These are phyloP conservation scores for Eilema caniola DNA, from an alignment of 2,888 invertebrate genomes.

Conservation along the genomic window DNA sequence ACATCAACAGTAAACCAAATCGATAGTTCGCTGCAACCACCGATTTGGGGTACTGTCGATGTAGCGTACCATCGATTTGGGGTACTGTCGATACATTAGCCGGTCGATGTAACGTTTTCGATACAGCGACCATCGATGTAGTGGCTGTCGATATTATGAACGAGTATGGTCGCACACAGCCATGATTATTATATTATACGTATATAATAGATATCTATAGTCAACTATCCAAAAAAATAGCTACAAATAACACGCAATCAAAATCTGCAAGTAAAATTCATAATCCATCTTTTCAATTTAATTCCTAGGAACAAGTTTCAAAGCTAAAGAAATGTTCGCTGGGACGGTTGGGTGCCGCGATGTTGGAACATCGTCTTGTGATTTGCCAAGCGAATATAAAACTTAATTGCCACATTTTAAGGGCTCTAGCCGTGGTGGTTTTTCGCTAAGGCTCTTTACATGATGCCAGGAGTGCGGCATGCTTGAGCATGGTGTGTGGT, in stretches of 20 bases:
- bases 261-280: slow-evolving; percentile 57
- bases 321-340: slow-evolving; percentile 69
- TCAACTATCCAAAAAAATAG: slow-evolving; percentile 20
- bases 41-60: no score
- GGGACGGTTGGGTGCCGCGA: slow-evolving; percentile 68
- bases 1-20: no score
- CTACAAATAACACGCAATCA: slow-evolving; percentile 42
- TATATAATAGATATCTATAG: background rate
- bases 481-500: slow-evolving; percentile 64
- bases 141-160: no score
- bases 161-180: no score
- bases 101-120: no score
- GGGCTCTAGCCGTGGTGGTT: slow-evolving; percentile 74
- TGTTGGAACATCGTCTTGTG: slow-evolving; percentile 65
- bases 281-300: slow-evolving; percentile 74
- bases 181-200: no score
- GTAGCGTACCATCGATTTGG: no score
- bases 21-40: no score
- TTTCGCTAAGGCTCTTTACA: slow-evolving; percentile 65
- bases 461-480: slow-evolving; percentile 65
- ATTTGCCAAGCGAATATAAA: slow-evolving; percentile 79
- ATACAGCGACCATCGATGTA: no score
- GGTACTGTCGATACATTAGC: no score
- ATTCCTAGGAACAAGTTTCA: slow-evolving; percentile 71
- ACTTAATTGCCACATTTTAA: slow-evolving; percentile 80